Base-by-base conservation (phyloP, 1,140 invertebrate genomes). In the Drosophila pseudoananassae region DNA sequence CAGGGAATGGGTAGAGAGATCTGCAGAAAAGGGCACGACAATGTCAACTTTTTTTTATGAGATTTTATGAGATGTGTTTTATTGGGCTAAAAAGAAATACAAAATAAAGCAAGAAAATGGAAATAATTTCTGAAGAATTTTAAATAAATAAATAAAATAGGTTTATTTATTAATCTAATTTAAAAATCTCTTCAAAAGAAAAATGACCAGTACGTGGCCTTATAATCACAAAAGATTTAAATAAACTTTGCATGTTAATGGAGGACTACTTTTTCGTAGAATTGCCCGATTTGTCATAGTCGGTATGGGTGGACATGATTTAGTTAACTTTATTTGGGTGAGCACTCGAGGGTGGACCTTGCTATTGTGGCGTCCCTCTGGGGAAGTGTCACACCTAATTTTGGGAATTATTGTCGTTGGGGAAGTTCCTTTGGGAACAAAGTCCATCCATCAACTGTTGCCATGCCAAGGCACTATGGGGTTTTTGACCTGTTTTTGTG, bases 381-480 rank as follows among this genome's bases (percentile, higher is more conserved):
- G 33, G 40, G 14, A 5, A 38, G 20, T 65, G 64, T 68, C 64
- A 45, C 64, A 68, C 64, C 64, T 65, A 53, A 55, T 69, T 69
- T 68, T 38, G 15, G 31, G 33, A 12, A 12, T 36, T 36, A 12
- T n/a, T 36, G 4, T 36, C 33, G 10, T 36, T 36, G 12, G 12
- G n/a, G 33, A 12, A 33, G 10, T 33, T 36, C n/a, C 14, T 38
- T 38, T 40, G 25, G 33, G 38, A 40, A 12, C 9, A 2, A 12
- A 15, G 25, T 8, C n/a, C 59, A 58, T 69, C 31, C 64, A 59
- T 70, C 55, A 70, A 43, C 68, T 74, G 70, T 74, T 73, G 70
- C 70, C 69, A 63, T 20, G 69, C 8, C 23, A 17, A n/a, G n/a
- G n/a, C n/a, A n/a, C n/a, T n/a, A n/a, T n/a, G n/a, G n/a, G n/a